A percentile compares a stretch with the other conserved stretches of the same genome.
Evolutionary conservation across 2,113 vertebrate genomes (phyloP).

Genomic region (Rhipidura dahli): DNA sequence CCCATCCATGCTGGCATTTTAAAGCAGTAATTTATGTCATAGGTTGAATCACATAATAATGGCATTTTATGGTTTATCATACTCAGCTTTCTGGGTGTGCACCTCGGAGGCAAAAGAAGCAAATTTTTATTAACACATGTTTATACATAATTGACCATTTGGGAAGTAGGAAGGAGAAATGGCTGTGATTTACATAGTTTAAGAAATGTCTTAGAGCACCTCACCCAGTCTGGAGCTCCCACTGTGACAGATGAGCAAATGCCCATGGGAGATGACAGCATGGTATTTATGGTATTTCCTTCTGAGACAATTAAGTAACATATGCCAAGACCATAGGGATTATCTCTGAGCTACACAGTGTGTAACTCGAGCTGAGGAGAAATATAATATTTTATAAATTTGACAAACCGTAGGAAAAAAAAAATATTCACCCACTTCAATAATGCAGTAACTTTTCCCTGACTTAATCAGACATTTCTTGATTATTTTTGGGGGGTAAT

Average conservation of each 20-base stretch:
- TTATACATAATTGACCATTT: constrained; percentile 81
- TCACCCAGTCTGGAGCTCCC: constrained; percentile 82
- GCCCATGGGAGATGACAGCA: constrained; percentile 85
- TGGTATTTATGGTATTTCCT: constrained; percentile 85
- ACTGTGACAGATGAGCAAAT: constrained; percentile 83
- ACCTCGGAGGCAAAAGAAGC: constrained; percentile 76
- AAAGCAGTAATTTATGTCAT: constrained; percentile 72
- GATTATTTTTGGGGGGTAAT: background rate
- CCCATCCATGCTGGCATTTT: constrained; percentile 44
- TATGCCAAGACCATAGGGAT: constrained; percentile 86
- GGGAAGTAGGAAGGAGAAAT: constrained; percentile 75
- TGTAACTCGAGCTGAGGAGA: constrained; percentile 77
- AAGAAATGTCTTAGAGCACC: constrained; percentile 83
- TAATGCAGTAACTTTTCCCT: constrained; percentile 65
- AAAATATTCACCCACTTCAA: constrained; percentile 70
- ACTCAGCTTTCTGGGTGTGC: constrained; percentile 72
- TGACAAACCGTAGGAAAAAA: constrained; percentile 76
- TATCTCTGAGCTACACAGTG: constrained; percentile 82
- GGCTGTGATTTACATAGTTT: constrained; percentile 79
- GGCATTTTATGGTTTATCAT: constrained; percentile 69
- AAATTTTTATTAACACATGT: constrained; percentile 83
- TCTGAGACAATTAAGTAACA: constrained; percentile 88
- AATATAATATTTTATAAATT: constrained; percentile 84
- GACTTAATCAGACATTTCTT: constrained; percentile 58
- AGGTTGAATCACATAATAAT: constrained; percentile 67